Conservation (phyloP, 2,797 vertebrate genomes). For the Psittacula echo region DNA sequence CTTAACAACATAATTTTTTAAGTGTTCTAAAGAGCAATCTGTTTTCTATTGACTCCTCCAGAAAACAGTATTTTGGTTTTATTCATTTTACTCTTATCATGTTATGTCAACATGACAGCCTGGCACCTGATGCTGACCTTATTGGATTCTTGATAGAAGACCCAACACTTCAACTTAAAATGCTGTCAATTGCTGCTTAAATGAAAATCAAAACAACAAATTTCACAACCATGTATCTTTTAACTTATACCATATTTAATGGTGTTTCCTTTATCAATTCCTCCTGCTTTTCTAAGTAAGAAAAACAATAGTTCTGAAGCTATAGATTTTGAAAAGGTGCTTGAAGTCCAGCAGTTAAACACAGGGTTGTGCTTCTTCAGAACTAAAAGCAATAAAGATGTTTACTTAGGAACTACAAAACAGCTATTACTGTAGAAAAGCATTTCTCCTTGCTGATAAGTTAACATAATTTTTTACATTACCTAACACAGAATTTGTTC, state of each 20-base stretch:
- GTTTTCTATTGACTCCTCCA: constrained; percentile 14
- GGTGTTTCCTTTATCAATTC: background rate
- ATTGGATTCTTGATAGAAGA: constrained; percentile 16
- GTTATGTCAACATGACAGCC: constrained; percentile 8
- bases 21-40: constrained; percentile 1
- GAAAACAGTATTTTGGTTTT: constrained; percentile 21
- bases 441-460: background rate
- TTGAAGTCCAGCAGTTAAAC: constrained; percentile 6
- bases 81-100: constrained; percentile 7
- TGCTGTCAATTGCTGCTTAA: background rate
- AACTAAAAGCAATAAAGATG: background rate
- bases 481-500: background rate
- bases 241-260: background rate
- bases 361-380: background rate
- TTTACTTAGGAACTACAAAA: background rate
- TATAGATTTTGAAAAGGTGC: background rate
- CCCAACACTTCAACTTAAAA: background rate
- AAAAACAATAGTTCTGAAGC: background rate
- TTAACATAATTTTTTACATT: background rate
- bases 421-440: background rate
- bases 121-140: constrained; percentile 9
- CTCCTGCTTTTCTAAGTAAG: background rate
- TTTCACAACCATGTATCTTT: background rate
- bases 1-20: background rate
- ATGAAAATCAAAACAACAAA: constrained; percentile 5